Evolutionary conservation across 2,888 invertebrate species (phyloP).

Genomic region (Margaritifera margaritifera): DNA sequence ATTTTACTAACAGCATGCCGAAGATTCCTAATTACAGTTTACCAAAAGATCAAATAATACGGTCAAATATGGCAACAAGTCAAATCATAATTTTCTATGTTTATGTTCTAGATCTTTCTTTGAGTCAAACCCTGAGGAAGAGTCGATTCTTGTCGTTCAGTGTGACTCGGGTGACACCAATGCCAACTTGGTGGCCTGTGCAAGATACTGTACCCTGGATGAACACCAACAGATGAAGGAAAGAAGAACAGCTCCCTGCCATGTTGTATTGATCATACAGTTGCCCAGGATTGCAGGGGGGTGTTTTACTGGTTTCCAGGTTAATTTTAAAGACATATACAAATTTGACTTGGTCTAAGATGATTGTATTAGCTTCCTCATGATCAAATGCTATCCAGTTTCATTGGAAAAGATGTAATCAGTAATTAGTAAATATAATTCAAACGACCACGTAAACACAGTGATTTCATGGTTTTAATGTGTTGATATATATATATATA

Average conservation of each 20-base stretch:
- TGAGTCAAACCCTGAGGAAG: constrained; percentile 6
- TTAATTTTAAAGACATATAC: constrained; percentile 3
- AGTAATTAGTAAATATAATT: too few relatives aligned
- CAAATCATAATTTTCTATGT: background rate
- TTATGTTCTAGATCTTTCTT: background rate
- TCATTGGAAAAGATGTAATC: too few relatives aligned
- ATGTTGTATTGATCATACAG: constrained; percentile 48
- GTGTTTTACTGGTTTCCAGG: constrained; percentile 52
- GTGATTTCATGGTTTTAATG: too few relatives aligned
- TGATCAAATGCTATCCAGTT: too few relatives aligned
- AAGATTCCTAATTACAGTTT: too few relatives aligned
- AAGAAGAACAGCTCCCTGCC: constrained; percentile 8
- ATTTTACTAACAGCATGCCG: too few relatives aligned
- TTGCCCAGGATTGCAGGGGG: constrained; percentile 45
- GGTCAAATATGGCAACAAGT: too few relatives aligned
- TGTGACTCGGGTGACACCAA: constrained; percentile 53
- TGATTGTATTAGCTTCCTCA: too few relatives aligned
- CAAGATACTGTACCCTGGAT: constrained; percentile 47
- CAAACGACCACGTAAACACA: too few relatives aligned
- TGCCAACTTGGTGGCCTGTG: constrained; percentile 49
- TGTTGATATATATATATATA: too few relatives aligned
- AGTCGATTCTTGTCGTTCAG: constrained; percentile 47
- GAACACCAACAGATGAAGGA: constrained; percentile 17
- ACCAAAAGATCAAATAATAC: too few relatives aligned
- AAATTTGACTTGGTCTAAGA: too few relatives aligned